phyloP scores from a whole-genome alignment of 2,797 vertebrate genomes.

The Dipus sagitta region DNA sequence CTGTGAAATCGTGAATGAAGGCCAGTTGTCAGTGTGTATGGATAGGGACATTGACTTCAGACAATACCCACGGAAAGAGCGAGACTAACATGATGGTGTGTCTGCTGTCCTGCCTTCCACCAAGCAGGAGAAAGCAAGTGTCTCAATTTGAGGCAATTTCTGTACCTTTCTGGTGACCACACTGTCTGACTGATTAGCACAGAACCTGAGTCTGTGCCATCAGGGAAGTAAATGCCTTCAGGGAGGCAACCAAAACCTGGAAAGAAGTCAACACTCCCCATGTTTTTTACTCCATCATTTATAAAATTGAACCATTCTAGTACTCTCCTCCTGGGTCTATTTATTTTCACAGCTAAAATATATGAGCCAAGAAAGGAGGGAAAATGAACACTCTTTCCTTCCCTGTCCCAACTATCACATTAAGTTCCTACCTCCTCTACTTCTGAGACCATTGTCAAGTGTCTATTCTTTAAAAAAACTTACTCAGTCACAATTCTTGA shows the following conservation, averaged over 20 bases:
- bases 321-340: neutral
- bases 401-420: neutral
- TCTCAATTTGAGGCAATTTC: neutral
- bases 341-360: conserved; percentile 41
- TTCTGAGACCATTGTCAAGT: neutral
- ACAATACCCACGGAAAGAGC: neutral
- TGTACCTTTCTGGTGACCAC: neutral
- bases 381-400: neutral
- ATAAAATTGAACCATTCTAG: neutral
- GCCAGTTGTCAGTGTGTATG: neutral
- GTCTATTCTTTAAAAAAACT: neutral
- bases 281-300: neutral
- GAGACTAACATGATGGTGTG: neutral
- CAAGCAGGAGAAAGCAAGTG: neutral
- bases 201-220: neutral
- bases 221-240: neutral
- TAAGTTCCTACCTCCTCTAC: neutral
- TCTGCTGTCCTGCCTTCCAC: neutral
- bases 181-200: neutral
- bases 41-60: conserved; percentile 11
- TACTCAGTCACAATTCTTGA: neutral
- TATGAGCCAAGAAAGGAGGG: neutral
- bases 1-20: conserved; percentile 40
- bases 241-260: neutral
- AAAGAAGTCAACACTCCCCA: neutral